A percentile compares a stretch with the other conserved stretches of the same genome.
Conservation (phyloP, 2,113 vertebrate genomes). For the Proterorhinus semilunaris region DNA sequence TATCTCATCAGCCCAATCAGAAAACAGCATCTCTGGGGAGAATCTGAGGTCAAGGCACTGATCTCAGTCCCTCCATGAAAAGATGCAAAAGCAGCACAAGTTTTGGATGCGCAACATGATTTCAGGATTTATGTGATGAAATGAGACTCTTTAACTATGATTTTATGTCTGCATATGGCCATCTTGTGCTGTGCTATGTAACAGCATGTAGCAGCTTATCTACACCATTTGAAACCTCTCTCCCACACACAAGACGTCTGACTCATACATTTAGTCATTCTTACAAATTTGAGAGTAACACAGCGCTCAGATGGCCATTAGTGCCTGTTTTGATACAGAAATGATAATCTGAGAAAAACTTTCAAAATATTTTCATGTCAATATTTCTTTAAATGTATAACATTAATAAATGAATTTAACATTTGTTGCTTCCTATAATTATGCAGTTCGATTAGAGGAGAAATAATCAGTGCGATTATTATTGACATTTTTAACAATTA, state of each 20-base stretch:
- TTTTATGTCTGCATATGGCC: conserved; percentile 1
- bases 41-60: conserved; percentile 34
- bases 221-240: conserved; percentile 4
- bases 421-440: too few species aligned
- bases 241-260: conserved; percentile 8
- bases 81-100: neutral
- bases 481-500: too few species aligned
- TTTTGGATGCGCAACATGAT: neutral
- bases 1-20: conserved; percentile 75
- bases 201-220: conserved; percentile 9
- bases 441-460: too few species aligned
- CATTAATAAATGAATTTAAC: too few species aligned
- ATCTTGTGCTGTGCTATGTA: conserved; percentile 6
- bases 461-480: too few species aligned
- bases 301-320: conserved; percentile 10
- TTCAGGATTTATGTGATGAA: neutral
- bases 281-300: conserved; percentile 22
- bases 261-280: conserved; percentile 17
- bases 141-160: neutral
- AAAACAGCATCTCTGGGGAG: conserved; percentile 63
- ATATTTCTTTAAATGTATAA: neutral
- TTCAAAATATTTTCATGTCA: neutral
- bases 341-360: neutral
- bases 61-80: conserved; percentile 6
- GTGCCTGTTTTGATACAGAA: conserved; percentile 2